phyloP scores from a whole-genome alignment of 2,888 invertebrate genomes.

The Erebia palarica region DNA sequence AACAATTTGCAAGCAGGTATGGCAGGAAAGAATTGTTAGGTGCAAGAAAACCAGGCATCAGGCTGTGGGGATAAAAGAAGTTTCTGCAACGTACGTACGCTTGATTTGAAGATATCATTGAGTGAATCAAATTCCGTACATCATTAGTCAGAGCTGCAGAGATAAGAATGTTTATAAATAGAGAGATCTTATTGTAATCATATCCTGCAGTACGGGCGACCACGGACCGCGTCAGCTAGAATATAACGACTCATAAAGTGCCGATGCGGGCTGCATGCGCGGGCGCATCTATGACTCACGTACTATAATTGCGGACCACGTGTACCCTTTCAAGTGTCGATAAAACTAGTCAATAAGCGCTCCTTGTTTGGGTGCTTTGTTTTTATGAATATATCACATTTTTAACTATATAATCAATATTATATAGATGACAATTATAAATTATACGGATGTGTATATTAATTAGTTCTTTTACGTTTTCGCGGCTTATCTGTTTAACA shows the following conservation, averaged over 20 bases:
- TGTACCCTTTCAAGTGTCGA: conserved; percentile 41
- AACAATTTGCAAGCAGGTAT: too few relatives aligned
- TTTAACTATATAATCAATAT: not conserved
- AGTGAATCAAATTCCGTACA: conserved; percentile 33
- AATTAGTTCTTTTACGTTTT: too few relatives aligned
- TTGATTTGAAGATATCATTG: not conserved
- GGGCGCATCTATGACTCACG: conserved; percentile 37
- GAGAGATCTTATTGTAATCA: conserved; percentile 41
- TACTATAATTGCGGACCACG: conserved; percentile 45
- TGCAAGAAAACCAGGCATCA: too few relatives aligned
- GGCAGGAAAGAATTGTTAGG: too few relatives aligned
- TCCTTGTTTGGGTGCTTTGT: conserved; percentile 33
- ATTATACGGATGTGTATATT: too few relatives aligned
- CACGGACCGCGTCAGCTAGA: conserved; percentile 27
- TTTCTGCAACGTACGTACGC: too few relatives aligned
- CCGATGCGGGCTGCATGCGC: conserved; percentile 28
- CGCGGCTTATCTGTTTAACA: too few relatives aligned
- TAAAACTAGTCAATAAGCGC: conserved; percentile 34
- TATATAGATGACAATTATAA: too few relatives aligned
- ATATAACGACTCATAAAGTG: conserved; percentile 18
- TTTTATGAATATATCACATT: not conserved
- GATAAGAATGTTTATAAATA: conserved; percentile 43
- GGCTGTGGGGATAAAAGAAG: too few relatives aligned
- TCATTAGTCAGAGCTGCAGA: conserved; percentile 40
- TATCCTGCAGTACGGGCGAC: conserved; percentile 35